These are phyloP conservation scores for Archaeoteleia sp. DNA, from an alignment of 2,888 invertebrate genomes.

Conservation along the genomic window DNA sequence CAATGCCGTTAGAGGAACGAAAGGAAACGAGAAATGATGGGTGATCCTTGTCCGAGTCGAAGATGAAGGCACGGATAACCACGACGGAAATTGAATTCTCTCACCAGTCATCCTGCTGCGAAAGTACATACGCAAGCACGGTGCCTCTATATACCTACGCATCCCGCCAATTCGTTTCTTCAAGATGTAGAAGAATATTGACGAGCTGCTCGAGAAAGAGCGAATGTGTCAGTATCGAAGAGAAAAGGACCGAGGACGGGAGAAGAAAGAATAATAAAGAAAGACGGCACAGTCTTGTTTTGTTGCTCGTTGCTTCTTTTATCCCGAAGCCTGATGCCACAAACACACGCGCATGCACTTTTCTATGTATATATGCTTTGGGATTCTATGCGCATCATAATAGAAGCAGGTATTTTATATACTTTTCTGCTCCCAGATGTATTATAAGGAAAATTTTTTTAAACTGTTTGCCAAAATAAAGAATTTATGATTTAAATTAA, in stretches of 20 bases:
- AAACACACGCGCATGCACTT: neutral
- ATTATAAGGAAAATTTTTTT: slow-evolving; percentile 4
- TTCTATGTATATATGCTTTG: neutral
- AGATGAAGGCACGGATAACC: slow-evolving; percentile 70
- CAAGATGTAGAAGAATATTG: slow-evolving; percentile 54
- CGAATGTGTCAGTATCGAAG: slow-evolving; percentile 27
- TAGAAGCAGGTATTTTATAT: neutral
- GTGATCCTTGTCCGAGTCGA: slow-evolving; percentile 58
- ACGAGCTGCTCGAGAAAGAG: slow-evolving; percentile 45
- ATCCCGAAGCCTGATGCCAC: slow-evolving; percentile 52
- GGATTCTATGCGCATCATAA: slow-evolving; percentile 3
- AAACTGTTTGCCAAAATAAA: no score
- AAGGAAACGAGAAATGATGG: slow-evolving; percentile 58
- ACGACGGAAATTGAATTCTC: slow-evolving; percentile 73
- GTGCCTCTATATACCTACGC: slow-evolving; percentile 51
- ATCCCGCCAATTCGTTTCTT: slow-evolving; percentile 54
- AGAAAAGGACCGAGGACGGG: slow-evolving; percentile 38
- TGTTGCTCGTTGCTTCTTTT: slow-evolving; percentile 52
- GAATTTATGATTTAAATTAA: no score
- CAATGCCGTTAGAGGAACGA: slow-evolving; percentile 44
- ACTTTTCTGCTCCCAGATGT: neutral
- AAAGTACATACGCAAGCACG: slow-evolving; percentile 58
- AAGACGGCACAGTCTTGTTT: slow-evolving; percentile 42
- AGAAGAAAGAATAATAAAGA: slow-evolving; percentile 49
- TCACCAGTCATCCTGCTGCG: slow-evolving; percentile 69